Evolutionary conservation across 2,113 vertebrate species (phyloP).

Genomic region (Capreolus pygargus): DNA sequence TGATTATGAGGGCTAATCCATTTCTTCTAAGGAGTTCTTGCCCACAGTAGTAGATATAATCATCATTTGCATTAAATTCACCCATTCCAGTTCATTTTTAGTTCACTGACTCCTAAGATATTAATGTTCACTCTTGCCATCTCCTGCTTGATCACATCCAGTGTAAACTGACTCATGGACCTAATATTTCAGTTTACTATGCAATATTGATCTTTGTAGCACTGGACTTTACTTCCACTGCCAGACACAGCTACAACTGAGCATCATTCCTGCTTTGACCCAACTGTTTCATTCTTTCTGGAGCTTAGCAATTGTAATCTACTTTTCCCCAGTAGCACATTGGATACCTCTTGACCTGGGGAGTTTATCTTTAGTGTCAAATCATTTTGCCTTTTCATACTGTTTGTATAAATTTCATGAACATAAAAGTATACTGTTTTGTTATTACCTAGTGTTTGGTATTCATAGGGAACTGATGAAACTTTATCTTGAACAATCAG

Average conservation of each 20-base stretch:
- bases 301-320: not conserved
- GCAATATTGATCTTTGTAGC: not conserved
- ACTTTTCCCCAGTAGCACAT: not conserved
- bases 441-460: not conserved
- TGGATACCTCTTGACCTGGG: not conserved
- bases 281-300: not conserved
- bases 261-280: not conserved
- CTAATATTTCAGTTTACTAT: not conserved
- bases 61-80: not conserved
- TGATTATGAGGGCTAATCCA: not conserved
- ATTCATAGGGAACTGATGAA: slow-evolving; percentile 7
- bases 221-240: not conserved
- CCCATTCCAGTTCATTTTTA: not conserved
- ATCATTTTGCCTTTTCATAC: not conserved
- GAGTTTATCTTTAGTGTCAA: not conserved
- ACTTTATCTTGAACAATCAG: not conserved
- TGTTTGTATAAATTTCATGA: not conserved
- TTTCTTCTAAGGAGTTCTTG: not conserved
- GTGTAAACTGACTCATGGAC: not conserved
- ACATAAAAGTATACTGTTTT: not conserved
- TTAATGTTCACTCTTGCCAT: not conserved
- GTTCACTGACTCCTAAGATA: not conserved
- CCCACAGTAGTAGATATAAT: not conserved
- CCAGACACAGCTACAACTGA: not conserved
- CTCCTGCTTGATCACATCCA: not conserved